A percentile compares a stretch with the other conserved stretches of the same genome.
These are phyloP conservation scores for Drosophila orena DNA, from an alignment of 1,140 invertebrate genomes.

Conservation along the genomic window DNA sequence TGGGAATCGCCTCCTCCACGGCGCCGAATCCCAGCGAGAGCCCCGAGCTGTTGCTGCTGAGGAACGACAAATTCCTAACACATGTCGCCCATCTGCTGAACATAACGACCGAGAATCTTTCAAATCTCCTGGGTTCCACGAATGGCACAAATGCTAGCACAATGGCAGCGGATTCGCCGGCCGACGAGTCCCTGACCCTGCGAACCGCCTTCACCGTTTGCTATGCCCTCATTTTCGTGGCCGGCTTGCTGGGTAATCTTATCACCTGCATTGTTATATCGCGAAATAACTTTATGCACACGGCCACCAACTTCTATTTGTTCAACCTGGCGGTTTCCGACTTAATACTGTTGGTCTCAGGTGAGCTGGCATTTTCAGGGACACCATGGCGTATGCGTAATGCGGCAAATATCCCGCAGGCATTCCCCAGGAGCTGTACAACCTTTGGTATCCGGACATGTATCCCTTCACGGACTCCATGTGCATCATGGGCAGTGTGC, in stretches of 20 bases:
- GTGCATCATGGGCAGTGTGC: conserved; percentile 90
- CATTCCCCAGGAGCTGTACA: conserved; percentile 91
- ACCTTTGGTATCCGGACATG: conserved; percentile 90
- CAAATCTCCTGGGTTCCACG: conserved; percentile 61
- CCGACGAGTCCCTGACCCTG: conserved; percentile 86
- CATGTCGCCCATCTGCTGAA: conserved; percentile 80
- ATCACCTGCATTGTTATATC: conserved; percentile 94
- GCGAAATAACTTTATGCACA: conserved; percentile 92
- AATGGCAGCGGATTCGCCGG: conserved; percentile 23
- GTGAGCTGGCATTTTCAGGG: conserved; percentile 35
- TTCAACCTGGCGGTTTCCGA: conserved; percentile 95
- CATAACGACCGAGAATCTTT: conserved; percentile 78
- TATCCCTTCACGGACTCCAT: conserved; percentile 91
- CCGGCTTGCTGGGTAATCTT: conserved; percentile 92
- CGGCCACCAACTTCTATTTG: conserved; percentile 93
- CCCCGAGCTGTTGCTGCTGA: conserved; percentile 66
- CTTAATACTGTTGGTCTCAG: conserved; percentile 90
- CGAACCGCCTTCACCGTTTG: conserved; percentile 89
- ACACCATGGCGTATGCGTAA: conserved; percentile 46
- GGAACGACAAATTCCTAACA: conserved; percentile 74
- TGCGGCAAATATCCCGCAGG: conserved; percentile 78
- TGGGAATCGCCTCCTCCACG: background rate
- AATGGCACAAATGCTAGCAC: conserved; percentile 48
- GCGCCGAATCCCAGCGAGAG: conserved; percentile 23
- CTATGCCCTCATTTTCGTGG: conserved; percentile 91